Conservation (phyloP, 2,113 vertebrate genomes). For the Girardinichthys multiradiatus region DNA sequence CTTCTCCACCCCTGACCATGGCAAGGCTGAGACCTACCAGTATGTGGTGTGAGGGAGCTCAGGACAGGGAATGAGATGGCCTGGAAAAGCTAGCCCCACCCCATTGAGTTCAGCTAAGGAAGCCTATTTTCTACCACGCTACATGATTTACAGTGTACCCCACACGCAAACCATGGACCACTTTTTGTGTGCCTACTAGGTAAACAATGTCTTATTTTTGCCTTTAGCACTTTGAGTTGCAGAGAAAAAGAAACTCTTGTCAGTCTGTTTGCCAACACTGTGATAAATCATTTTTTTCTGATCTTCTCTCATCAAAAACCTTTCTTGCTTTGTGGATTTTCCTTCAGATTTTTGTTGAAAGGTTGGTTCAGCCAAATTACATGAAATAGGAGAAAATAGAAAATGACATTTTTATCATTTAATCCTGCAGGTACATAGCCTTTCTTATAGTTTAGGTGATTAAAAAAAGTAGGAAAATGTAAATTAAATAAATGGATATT, state of each 20-base stretch:
- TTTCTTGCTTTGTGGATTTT: slow-evolving; percentile 13
- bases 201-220: slow-evolving; percentile 42
- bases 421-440: background rate
- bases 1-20: slow-evolving; percentile 97
- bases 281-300: slow-evolving; percentile 37
- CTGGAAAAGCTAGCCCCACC: slow-evolving; percentile 10
- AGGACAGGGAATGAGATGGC: slow-evolving; percentile 64
- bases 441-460: background rate
- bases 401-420: background rate
- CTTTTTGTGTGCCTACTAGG: slow-evolving; percentile 39
- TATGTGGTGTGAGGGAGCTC: slow-evolving; percentile 97
- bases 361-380: slow-evolving; percentile 24
- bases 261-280: slow-evolving; percentile 58
- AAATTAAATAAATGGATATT: too few relatives aligned
- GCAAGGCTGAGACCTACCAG: slow-evolving; percentile 98
- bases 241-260: slow-evolving; percentile 69
- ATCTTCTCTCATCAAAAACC: slow-evolving; percentile 29
- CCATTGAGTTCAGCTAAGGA: slow-evolving; percentile 23
- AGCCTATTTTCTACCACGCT: slow-evolving; percentile 12
- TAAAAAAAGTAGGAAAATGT: background rate
- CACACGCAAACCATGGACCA: slow-evolving; percentile 40
- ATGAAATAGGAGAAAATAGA: background rate
- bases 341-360: slow-evolving; percentile 1
- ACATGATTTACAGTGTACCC: slow-evolving; percentile 41
- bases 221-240: slow-evolving; percentile 55